Conservation (phyloP, 2,888 invertebrate species). For the Cotesia congregata region DNA sequence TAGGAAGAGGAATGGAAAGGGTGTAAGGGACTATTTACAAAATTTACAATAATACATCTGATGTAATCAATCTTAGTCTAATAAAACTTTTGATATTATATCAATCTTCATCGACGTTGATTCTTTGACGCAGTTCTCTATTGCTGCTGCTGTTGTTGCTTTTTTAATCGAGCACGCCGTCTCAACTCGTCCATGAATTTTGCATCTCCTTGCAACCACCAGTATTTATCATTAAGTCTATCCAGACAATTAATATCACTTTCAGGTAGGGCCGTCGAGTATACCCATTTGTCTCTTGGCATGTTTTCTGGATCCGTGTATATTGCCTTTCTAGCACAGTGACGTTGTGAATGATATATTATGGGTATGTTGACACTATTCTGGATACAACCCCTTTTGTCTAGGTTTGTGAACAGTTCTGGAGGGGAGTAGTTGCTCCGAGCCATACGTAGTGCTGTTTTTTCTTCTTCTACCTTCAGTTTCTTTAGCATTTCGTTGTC, state of each 20-base stretch:
- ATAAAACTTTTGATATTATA: neutral
- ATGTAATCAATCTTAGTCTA: neutral
- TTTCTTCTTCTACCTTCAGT: neutral
- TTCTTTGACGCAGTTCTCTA: neutral
- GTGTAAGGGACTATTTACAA: neutral
- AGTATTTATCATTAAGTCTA: constrained; percentile 10
- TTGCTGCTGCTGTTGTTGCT: neutral
- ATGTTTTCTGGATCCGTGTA: neutral
- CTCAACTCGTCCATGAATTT: constrained; percentile 28
- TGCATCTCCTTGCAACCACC: constrained; percentile 28
- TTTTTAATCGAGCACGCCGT: constrained; percentile 17
- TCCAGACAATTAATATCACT: constrained; percentile 36
- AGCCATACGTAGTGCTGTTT: neutral
- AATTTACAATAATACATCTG: neutral
- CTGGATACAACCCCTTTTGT: constrained; percentile 13
- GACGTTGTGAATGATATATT: constrained; percentile 10
- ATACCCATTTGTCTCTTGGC: neutral
- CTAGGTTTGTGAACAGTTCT: constrained; percentile 5
- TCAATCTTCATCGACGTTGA: neutral
- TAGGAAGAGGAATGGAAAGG: neutral
- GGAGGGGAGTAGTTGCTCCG: neutral
- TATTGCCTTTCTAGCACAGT: constrained; percentile 14
- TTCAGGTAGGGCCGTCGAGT: constrained; percentile 29
- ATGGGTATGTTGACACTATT: constrained; percentile 10
- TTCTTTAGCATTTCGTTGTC: neutral